Base-by-base conservation (phyloP, 2,888 invertebrate genomes). In the Calameuta idolon region DNA sequence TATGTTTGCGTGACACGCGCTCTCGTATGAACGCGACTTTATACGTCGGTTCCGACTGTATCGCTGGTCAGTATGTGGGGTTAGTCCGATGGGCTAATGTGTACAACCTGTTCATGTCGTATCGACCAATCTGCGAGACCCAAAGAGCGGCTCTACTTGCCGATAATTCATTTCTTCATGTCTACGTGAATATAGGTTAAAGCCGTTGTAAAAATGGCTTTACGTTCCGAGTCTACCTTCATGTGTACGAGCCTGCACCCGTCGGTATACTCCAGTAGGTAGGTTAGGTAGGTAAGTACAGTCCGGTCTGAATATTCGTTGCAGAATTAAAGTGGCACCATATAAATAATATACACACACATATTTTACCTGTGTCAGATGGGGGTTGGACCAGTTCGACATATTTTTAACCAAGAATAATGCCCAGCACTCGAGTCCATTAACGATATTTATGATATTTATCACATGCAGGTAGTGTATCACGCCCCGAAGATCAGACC, bases 181-280 rank as follows among this genome's bases (percentile, higher is more conserved):
- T 82, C 82, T 81, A 80, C 82, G 80, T 33, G 79, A 81, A 82
- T 81, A 82, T 82, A 69, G 81, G 81, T 82, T 80, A 80, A 82
- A 80, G 76, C 77, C 75, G 79, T 79, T 80, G 81, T 79, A 79
- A 81, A 71, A 71, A 71, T 71, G 33, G 31, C 71, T 71, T 34
- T 55, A 55, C 55, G 55, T 55, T 55, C 55, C 23, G 55, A 55
- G 55, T 9, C 23, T 55, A 23, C 23, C 55, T 23, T 23, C 55
- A 9, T 55, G 23, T 55, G 55, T 55, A 55, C 23, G 23, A 23
- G 55, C 55, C 55, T 55, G 55, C 55, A 55, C 55, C 55, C 55
- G 23, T 55, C 23, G 23, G 55, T 55, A 55, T 23, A 15, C 23
- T 55, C 55, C 55, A 55, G 55, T 23, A 23, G 55, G 55, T 23